phyloP scores from a whole-genome alignment of 2,113 vertebrate species.

The Sigmodon hispidus region DNA sequence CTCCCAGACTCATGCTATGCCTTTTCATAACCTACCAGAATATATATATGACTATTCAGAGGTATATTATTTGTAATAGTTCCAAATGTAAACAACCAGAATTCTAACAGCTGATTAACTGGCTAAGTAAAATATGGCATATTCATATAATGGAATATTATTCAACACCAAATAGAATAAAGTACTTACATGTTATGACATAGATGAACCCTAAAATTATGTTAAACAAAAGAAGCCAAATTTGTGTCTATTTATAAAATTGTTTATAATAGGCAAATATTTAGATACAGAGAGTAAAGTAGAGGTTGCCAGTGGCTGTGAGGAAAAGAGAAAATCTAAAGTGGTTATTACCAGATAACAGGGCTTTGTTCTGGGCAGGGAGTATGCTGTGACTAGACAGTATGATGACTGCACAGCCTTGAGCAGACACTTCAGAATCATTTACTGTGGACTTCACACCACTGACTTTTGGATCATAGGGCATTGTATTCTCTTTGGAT shows the following conservation, averaged over 20 bases:
- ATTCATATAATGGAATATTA: neutral
- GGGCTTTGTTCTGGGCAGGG: neutral
- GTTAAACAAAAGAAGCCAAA: neutral
- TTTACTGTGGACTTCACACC: neutral
- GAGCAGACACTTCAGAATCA: neutral
- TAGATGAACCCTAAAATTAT: neutral
- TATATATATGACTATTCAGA: neutral
- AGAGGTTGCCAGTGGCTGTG: neutral
- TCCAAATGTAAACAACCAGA: neutral
- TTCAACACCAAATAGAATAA: constrained; percentile 3
- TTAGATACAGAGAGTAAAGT: neutral
- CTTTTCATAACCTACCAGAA: neutral
- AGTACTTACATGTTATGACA: neutral
- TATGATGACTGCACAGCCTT: neutral
- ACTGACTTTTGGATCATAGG: neutral
- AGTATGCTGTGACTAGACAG: neutral
- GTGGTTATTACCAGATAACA: neutral
- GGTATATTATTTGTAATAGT: neutral
- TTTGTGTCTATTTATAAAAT: neutral
- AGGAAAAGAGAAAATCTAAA: neutral
- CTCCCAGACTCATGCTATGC: neutral
- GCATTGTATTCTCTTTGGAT: neutral
- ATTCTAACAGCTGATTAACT: neutral
- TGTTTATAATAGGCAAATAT: neutral
- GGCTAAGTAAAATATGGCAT: neutral